Conservation (phyloP, 2,113 vertebrate species). For the Oreochromis niloticus region DNA sequence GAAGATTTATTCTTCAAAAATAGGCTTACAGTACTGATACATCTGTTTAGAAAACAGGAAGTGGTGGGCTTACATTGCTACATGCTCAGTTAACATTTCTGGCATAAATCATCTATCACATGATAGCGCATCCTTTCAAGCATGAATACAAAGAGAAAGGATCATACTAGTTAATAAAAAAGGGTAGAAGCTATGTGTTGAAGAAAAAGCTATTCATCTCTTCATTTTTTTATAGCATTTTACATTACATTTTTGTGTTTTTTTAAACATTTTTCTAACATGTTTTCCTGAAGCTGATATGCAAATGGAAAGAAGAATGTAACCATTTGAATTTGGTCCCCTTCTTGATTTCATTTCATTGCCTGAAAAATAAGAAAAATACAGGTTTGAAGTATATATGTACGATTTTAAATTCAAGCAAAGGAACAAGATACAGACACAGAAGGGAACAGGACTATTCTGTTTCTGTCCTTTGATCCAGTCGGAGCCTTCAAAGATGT, state of each 20-base stretch:
- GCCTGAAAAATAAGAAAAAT: not conserved
- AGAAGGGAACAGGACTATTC: not conserved
- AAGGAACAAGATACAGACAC: not conserved
- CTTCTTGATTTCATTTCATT: not conserved
- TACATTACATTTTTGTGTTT: not conserved
- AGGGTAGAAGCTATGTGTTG: not conserved
- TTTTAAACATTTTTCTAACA: not conserved
- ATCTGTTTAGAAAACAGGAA: not conserved
- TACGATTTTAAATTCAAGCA: not conserved
- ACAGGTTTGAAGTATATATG: rapidly evolving
- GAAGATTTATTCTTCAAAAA: not conserved
- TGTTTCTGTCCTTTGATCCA: not conserved
- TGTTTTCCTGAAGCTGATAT: not conserved
- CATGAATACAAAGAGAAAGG: not conserved
- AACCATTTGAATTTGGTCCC: not conserved
- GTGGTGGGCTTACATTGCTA: not conserved
- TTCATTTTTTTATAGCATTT: no score
- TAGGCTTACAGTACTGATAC: not conserved
- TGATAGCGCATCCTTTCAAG: not conserved
- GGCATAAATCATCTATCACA: not conserved
- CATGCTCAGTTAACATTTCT: not conserved
- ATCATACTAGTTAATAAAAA: not conserved
- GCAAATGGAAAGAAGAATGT: not conserved
- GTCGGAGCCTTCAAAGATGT: not conserved
- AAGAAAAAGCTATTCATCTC: not conserved